A percentile compares a stretch with the other conserved stretches of the same genome.
phyloP scores from a whole-genome alignment of 2,797 vertebrate genomes.

The Schizopygopsis malacanthus region DNA sequence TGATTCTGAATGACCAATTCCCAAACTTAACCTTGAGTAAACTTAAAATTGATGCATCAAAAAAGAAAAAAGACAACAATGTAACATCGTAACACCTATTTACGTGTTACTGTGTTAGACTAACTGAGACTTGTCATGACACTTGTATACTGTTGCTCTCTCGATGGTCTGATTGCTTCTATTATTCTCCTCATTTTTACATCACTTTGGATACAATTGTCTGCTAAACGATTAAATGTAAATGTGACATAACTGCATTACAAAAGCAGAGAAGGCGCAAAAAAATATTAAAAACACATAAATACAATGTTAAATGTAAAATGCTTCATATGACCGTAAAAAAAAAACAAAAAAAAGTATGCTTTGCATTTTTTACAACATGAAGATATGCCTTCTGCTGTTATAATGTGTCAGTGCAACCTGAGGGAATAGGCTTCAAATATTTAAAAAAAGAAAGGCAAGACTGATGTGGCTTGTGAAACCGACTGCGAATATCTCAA shows the following conservation, averaged over 20 bases:
- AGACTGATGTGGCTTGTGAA: constrained; percentile 69
- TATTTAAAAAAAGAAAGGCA: constrained; percentile 73
- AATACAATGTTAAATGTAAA: background rate
- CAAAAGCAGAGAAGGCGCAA: background rate
- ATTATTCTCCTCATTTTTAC: too few species aligned
- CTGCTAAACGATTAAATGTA: too few species aligned
- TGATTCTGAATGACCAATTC: background rate
- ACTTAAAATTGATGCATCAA: background rate
- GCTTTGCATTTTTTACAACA: background rate
- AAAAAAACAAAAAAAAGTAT: background rate
- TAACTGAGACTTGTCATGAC: too few species aligned
- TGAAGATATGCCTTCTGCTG: background rate
- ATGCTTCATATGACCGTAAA: background rate
- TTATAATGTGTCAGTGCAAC: background rate
- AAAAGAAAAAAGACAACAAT: background rate
- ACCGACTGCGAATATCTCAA: constrained; percentile 62
- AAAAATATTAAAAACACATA: background rate
- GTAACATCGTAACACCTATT: background rate
- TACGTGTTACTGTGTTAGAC: too few species aligned
- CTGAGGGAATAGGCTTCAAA: constrained; percentile 66
- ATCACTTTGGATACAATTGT: too few species aligned
- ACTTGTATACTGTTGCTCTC: too few species aligned
- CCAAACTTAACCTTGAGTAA: background rate
- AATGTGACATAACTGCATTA: background rate
- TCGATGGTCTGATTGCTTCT: too few species aligned